Base-by-base conservation (phyloP, 2,888 invertebrate species). In the Conus canariensis region DNA sequence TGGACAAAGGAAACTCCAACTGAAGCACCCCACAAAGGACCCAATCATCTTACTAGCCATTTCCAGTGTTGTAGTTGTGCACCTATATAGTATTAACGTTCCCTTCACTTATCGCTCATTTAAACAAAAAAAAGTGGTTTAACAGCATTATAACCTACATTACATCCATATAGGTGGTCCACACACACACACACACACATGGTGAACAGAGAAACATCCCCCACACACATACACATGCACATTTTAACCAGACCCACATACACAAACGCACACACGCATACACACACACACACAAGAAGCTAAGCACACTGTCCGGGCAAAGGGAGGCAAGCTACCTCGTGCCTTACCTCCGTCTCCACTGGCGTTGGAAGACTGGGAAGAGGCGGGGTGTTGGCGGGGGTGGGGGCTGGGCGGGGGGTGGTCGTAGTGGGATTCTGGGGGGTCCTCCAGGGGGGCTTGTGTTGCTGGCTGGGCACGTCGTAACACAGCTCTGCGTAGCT, bases 401-500 rank as follows among this genome's bases (percentile, higher is more conserved):
- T 90, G 92, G 92, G 93, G 90, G 59, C 93, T 93, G 16, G 93
- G 92, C 59, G 92, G 91, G 16, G 94, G 94, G 88, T 91, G 91
- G 89, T 92, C 93, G 88, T 93, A 94, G 56, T 67, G 89, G 22
- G 91, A 91, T 22, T 92, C 91, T 67, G 92, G 92, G 90, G 92
- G 91, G 77, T 90, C 91, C 58, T 91, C 91, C 58, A 67, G 89
- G 59, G 45, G 59, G 56, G 85, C 83, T 90, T 64, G 90, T 91
- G 92, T 83, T 90, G 92, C 88, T 90, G 92, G 25, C 87, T 91
- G 56, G 94, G 94, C 16, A 94, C 93, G 88, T 95, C 95, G 90
- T 95, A 95, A 12, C 95, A 93, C 87, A 95, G 93, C 92, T 95
- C 95, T 87, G 95, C 95, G 90, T 95, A 95, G 77, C 95, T 94